Base-by-base conservation (phyloP, 2,113 vertebrate genomes). In the Pogonocichla stellata region DNA sequence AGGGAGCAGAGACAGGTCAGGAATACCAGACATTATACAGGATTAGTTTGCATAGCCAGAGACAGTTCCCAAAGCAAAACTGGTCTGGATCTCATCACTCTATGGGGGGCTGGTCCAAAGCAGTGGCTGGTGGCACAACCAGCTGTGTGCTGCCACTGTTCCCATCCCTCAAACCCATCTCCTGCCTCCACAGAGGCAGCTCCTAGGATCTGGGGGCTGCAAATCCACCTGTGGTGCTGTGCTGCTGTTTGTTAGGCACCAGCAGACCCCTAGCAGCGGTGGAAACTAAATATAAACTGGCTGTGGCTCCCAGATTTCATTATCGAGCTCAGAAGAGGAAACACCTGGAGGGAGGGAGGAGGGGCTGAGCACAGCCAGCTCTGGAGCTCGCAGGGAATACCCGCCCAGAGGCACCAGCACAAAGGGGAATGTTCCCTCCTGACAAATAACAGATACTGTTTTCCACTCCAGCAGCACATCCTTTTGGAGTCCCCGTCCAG, bases 301-400 rank as follows among this genome's bases (percentile, higher is more conserved):
- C 90, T 84, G 2, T 2, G 56, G 92, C 88, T 86, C n/a, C 26
- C 6, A 9, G 80, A 80, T 92, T 92, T 85, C 92, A 92, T 96
- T 95, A 96, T 97, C 51, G 3, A 94, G 89, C 77, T 61, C 85
- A 62, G 70, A 47, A 85, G 73, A 97, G 96, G 97, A 97, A 97
- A 94, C 97, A 97, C 96, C 96, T 97, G 96, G 95, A 96, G 77
- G 0, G 0, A 86, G 64, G 80, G 88, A 90, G 96, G 96, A 78
- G 95, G 67, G 86, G 57, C 45, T 74, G 91, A 86, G 70, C 70
- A 8, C n/a, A 24, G n/a, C 33, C 72, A 42, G 74, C 84, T 53
- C 86, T 75, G 85, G 43, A 58, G 54, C 50, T 62, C 4, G 26
- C 74, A 85, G 88, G 94, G 80, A 93, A 73, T 60, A 77, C 89